phyloP scores from a whole-genome alignment of 2,888 invertebrate genomes.

The Hartigia nigra region DNA sequence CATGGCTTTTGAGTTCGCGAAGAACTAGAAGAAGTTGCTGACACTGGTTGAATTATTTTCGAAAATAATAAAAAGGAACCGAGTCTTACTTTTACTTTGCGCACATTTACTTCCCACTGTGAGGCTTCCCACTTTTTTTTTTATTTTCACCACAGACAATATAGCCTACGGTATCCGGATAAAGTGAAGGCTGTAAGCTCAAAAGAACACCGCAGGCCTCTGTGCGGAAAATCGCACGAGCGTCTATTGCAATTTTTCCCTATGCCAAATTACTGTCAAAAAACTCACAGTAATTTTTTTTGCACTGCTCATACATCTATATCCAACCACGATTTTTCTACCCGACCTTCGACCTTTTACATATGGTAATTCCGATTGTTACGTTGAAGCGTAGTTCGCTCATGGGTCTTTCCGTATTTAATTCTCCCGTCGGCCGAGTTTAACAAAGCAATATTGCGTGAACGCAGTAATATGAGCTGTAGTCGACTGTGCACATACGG shows the following conservation, averaged over 20 bases:
- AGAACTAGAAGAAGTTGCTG: neutral
- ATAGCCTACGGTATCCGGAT: neutral
- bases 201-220: neutral
- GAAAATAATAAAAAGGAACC: neutral
- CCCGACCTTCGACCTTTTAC: neutral
- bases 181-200: neutral
- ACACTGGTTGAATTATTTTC: neutral
- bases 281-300: neutral
- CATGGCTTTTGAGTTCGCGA: neutral
- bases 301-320: neutral
- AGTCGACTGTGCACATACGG: neutral
- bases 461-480: neutral
- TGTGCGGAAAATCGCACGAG: neutral
- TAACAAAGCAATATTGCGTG: neutral
- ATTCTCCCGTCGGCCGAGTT: neutral
- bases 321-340: neutral
- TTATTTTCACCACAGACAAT: neutral
- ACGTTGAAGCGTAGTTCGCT: neutral
- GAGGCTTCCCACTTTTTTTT: neutral
- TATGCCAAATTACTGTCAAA: neutral
- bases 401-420: neutral
- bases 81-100: neutral
- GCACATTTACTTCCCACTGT: neutral
- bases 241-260: neutral
- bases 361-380: neutral